Evolutionary conservation across 1,140 invertebrate species (phyloP).

Genomic region (Luehdorfia chinensis): DNA sequence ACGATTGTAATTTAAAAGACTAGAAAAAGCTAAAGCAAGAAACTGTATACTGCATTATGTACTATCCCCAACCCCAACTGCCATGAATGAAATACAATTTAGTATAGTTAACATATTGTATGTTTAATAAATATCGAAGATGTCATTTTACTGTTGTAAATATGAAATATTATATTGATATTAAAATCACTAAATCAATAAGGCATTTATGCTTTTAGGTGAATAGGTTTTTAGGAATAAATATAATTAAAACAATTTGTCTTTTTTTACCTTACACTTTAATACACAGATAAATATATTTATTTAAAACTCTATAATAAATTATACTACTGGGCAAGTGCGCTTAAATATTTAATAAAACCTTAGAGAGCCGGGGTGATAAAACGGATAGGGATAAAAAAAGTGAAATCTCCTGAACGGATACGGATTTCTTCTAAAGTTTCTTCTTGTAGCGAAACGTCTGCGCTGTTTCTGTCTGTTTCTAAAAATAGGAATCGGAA

Average conservation of each 20-base stretch:
- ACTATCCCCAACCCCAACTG: constrained; percentile 23
- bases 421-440: constrained; percentile 39
- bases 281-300: constrained; percentile 11
- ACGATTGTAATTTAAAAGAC: constrained; percentile 11
- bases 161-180: constrained; percentile 35
- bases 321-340: too few species aligned
- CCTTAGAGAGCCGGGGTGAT: constrained; percentile 57
- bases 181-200: constrained; percentile 22
- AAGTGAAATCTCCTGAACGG: constrained; percentile 37
- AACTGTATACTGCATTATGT: neutral
- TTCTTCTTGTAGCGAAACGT: constrained; percentile 38
- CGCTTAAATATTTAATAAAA: constrained; percentile 51
- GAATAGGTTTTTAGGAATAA: constrained; percentile 49
- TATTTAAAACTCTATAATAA: neutral
- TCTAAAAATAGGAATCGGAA: constrained; percentile 45
- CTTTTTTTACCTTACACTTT: constrained; percentile 22
- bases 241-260: constrained; percentile 33
- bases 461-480: constrained; percentile 37
- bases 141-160: constrained; percentile 33
- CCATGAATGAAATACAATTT: constrained; percentile 38
- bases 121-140: neutral
- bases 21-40: too few species aligned
- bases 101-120: constrained; percentile 25
- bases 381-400: constrained; percentile 48
- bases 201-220: constrained; percentile 38